Percentiles rank a stretch among this genome's conserved stretches.
phyloP scores from a whole-genome alignment of 2,888 invertebrate genomes.

The Latrodectus hesperus region DNA sequence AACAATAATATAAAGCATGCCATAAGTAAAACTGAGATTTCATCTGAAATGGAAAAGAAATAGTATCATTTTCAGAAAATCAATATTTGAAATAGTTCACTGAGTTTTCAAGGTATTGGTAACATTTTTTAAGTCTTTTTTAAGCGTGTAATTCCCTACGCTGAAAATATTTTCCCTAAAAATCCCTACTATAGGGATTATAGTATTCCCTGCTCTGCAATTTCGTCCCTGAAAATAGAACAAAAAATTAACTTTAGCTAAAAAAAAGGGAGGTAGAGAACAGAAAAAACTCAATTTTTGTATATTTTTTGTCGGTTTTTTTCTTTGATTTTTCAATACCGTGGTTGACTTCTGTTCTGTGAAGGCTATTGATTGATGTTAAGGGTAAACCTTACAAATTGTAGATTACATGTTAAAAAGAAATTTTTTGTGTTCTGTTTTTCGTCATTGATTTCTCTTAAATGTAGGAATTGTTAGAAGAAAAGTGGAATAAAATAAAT shows the following conservation, averaged over 20 bases:
- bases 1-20: neutral
- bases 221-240: slow-evolving; percentile 12
- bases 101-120: slow-evolving; percentile 14
- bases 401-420: slow-evolving; percentile 1
- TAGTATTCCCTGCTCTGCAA: slow-evolving; percentile 37
- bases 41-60: neutral
- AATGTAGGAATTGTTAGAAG: neutral
- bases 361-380: slow-evolving; percentile 39
- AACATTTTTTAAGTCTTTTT: slow-evolving; percentile 17
- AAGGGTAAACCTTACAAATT: slow-evolving; percentile 23
- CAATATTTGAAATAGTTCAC: slow-evolving; percentile 34
- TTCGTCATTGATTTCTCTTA: neutral
- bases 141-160: slow-evolving; percentile 36
- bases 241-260: slow-evolving; percentile 1
- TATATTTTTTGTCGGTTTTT: slow-evolving; percentile 21
- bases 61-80: slow-evolving; percentile 35
- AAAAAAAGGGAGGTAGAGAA: neutral
- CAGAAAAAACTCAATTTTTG: slow-evolving; percentile 5
- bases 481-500: neutral
- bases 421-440: neutral
- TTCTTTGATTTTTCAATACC: slow-evolving; percentile 12
- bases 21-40: slow-evolving; percentile 35
- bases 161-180: slow-evolving; percentile 26
- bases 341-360: slow-evolving; percentile 43
- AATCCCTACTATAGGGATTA: slow-evolving; percentile 36